Base-by-base conservation (phyloP, 2,797 vertebrate species). In the Argya squamiceps region DNA sequence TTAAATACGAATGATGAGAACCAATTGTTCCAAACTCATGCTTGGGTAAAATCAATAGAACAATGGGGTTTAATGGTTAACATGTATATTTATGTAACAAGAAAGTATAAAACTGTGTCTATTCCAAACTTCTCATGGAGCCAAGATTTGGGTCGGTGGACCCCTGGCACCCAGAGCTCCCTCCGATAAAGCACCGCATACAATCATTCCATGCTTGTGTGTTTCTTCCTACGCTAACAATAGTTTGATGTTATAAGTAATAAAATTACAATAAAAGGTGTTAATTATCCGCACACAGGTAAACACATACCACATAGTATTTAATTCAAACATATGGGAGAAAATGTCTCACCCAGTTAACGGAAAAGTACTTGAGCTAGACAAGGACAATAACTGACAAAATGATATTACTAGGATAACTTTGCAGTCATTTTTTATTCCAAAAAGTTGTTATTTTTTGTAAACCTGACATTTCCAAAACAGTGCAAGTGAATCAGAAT, bases 401-500 rank as follows among this genome's bases (percentile, higher is more conserved):
- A 82, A 78, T 36, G 0, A 55, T 65, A 60, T 63, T 83, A 64
- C 56, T 41, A 77, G 46, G 34, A 82, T 95, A 88, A 82, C 96
- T 96, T 94, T 95, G 73, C 89, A 97, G 93, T 69, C 85, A 95
- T 63, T 94, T 98, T 97, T 98, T 96, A 98, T 98, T 98, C 92
- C 70, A 97, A 97, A 97, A 97, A 55, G 34, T 83, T 86, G 73
- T 89, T 89, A 91, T 88, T 94, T 96, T 63, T 96, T 97, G 97
- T 97, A 97, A 98, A 98, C 97, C 95, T 97, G 97, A 96, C 96
- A 96, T 97, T 97, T 96, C 90, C 93, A 97, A 97, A 97, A 98
- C 97, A 98, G 98, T 98, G 98, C 97, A 98, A 97, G 97, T 98
- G 95, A 97, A 97, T 97, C 84, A 97, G 95, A 98, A 94, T 97